phyloP scores from a whole-genome alignment of 30 jellyfish, hydroid and myxozoan genomes.

The Hydractinia echinata region DNA sequence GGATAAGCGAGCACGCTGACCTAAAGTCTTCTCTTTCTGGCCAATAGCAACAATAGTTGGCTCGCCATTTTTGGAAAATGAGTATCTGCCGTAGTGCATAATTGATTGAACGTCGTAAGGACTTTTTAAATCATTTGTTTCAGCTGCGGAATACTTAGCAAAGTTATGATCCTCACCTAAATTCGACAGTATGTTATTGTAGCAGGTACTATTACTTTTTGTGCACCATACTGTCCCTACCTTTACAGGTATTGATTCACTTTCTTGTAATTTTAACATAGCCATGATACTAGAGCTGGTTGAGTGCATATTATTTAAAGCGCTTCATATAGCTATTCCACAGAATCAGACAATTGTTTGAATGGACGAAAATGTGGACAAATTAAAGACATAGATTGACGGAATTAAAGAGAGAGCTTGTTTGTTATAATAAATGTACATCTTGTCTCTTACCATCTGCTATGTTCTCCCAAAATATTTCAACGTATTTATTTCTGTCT shows the following conservation, averaged over 20 bases:
- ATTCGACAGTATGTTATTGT: background rate
- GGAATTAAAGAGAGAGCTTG: too few relatives aligned
- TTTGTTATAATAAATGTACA: too few relatives aligned
- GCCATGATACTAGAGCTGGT: too few relatives aligned
- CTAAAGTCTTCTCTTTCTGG: slow-evolving; percentile 22
- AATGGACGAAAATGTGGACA: too few relatives aligned
- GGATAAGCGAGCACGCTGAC: slow-evolving; percentile 40
- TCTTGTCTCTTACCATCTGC: slow-evolving; percentile 23
- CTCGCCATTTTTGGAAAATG: slow-evolving; percentile 57
- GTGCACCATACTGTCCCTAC: too few relatives aligned
- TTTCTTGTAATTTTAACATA: background rate
- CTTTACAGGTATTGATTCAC: too few relatives aligned
- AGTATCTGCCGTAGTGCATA: slow-evolving; percentile 63
- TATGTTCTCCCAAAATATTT: slow-evolving; percentile 83
- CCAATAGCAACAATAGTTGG: slow-evolving; percentile 57
- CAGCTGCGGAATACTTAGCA: slow-evolving; percentile 39
- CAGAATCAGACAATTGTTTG: too few relatives aligned
- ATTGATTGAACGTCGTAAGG: slow-evolving; percentile 34
- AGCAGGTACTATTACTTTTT: too few relatives aligned
- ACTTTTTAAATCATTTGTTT: slow-evolving; percentile 21
- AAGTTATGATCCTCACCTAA: slow-evolving; percentile 58
- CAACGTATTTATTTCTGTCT: slow-evolving; percentile 60
- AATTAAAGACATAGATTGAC: too few relatives aligned
- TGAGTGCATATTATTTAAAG: too few relatives aligned
- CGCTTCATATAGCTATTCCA: too few relatives aligned